Conservation (phyloP, 2,888 invertebrate genomes). For the Eupithecia insigniata region DNA sequence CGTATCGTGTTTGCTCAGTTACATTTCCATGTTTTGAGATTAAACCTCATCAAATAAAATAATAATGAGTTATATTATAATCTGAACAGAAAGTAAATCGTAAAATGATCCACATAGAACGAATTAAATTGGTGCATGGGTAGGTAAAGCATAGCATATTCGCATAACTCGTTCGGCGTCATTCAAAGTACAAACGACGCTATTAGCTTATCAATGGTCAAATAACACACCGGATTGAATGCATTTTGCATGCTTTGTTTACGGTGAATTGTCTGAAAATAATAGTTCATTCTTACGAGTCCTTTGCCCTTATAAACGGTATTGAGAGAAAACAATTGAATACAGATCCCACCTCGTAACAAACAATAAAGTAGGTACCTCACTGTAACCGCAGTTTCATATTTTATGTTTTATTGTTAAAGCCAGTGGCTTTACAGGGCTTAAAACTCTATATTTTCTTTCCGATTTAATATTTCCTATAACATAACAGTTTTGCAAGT, state of each 20-base stretch:
- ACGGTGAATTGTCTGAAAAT: slow-evolving; percentile 4
- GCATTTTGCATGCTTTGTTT: slow-evolving; percentile 16
- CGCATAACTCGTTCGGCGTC: slow-evolving; percentile 22
- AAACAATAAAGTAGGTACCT: background rate
- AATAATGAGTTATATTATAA: background rate
- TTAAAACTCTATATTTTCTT: background rate
- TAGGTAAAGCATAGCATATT: slow-evolving; percentile 14
- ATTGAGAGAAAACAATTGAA: background rate
- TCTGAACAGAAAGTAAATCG: slow-evolving; percentile 24
- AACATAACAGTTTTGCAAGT: background rate
- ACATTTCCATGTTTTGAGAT: background rate
- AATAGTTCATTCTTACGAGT: background rate
- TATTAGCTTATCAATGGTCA: slow-evolving; percentile 26
- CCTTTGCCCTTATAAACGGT: background rate
- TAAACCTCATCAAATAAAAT: background rate
- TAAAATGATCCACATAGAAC: slow-evolving; percentile 10
- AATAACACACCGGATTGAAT: slow-evolving; percentile 27
- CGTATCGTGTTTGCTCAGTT: background rate
- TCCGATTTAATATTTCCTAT: background rate
- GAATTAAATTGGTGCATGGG: slow-evolving; percentile 18
- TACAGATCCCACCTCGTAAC: background rate
- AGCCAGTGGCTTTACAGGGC: background rate
- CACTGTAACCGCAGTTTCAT: background rate
- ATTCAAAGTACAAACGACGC: slow-evolving; percentile 6
- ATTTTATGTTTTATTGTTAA: background rate